Percentiles rank a stretch among this genome's conserved stretches.
Evolutionary conservation across 2,888 invertebrate genomes (phyloP).

Genomic region (Monoplex corrugatus): DNA sequence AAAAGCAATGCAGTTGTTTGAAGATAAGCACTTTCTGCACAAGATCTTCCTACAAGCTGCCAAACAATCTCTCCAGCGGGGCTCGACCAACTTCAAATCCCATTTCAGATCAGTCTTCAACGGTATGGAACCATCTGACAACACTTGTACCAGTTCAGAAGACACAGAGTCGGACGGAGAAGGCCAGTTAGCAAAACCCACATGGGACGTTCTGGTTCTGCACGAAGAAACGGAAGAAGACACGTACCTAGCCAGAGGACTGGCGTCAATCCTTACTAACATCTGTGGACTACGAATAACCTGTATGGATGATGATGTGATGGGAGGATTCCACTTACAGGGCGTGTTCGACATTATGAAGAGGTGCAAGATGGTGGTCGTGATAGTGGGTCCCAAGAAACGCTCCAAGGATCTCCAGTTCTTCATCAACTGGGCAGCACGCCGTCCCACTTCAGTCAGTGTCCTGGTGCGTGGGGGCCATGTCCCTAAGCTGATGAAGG

Average conservation of each 20-base stretch:
- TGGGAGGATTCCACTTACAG: not conserved
- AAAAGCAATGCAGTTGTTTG: not conserved
- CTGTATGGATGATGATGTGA: conserved; percentile 33
- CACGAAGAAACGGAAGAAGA: conserved; percentile 15
- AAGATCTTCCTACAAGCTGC: conserved; percentile 40
- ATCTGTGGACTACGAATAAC: conserved; percentile 24
- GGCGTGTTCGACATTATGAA: conserved; percentile 35
- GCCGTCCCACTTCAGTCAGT: not conserved
- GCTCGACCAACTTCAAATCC: not conserved
- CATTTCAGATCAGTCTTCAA: conserved; percentile 3
- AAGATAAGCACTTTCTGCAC: conserved; percentile 26
- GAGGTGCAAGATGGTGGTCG: conserved; percentile 30
- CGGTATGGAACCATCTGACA: too few species aligned
- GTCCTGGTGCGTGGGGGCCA: not conserved
- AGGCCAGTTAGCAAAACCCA: not conserved
- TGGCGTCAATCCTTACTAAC: not conserved
- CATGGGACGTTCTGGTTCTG: conserved; percentile 32
- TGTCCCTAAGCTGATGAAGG: conserved; percentile 31
- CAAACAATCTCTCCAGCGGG: not conserved
- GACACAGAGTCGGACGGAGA: not conserved
- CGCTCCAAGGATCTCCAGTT: not conserved
- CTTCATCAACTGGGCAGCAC: not conserved
- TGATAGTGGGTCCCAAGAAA: not conserved
- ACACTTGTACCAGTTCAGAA: not conserved
- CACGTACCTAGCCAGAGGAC: not conserved